Percentiles rank a stretch among this genome's conserved stretches.
phyloP scores from a whole-genome alignment of 2,888 invertebrate genomes.

The Tridacna crocea region DNA sequence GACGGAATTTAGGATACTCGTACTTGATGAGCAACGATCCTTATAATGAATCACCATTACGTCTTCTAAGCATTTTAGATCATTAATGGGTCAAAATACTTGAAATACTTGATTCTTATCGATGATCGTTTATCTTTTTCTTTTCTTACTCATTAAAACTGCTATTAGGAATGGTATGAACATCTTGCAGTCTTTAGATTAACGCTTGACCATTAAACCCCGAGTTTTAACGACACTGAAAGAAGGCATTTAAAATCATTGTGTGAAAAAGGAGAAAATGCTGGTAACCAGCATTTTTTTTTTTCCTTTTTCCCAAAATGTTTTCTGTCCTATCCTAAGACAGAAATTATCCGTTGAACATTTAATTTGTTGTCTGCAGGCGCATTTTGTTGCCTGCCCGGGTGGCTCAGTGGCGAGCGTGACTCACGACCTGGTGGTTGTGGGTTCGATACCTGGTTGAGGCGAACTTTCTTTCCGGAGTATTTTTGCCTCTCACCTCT shows the following conservation, averaged over 20 bases:
- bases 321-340: too few relatives aligned
- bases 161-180: neutral
- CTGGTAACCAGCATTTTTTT: neutral
- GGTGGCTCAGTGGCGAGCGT: too few relatives aligned
- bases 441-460: too few relatives aligned
- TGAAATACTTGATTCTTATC: slow-evolving; percentile 9
- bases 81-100: neutral
- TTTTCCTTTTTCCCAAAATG: too few relatives aligned
- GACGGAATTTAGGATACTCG: neutral
- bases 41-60: neutral
- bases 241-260: neutral
- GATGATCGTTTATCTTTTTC: neutral
- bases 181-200: neutral
- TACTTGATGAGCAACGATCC: too few relatives aligned
- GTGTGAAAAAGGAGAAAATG: neutral
- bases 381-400: too few relatives aligned
- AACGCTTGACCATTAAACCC: neutral
- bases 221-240: neutral
- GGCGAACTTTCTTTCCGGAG: too few relatives aligned
- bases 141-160: neutral
- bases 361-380: too few relatives aligned
- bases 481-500: too few relatives aligned
- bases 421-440: too few relatives aligned
- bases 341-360: too few relatives aligned
- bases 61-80: neutral